These are phyloP conservation scores for Hyles vespertilio DNA, from an alignment of 1,140 invertebrate genomes.

Conservation along the genomic window DNA sequence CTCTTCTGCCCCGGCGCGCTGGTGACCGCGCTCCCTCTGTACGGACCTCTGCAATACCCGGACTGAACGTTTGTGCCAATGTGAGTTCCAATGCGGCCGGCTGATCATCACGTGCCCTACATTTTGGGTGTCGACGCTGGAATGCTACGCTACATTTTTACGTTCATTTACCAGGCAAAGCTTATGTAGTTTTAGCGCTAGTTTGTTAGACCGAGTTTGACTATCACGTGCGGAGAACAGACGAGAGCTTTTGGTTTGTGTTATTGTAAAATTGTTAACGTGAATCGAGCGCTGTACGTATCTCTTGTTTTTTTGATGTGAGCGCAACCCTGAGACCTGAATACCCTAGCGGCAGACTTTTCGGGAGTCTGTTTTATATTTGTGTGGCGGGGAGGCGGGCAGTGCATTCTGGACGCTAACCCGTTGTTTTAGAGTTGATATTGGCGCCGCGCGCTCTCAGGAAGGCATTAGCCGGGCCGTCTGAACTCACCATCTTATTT, in stretches of 20 bases:
- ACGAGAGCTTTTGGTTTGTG: too few species aligned
- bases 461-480: slow-evolving; percentile 61
- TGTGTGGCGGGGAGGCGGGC: slow-evolving; percentile 25
- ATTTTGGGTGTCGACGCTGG: slow-evolving; percentile 57
- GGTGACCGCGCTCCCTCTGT: too few species aligned
- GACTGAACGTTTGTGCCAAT: slow-evolving; percentile 63
- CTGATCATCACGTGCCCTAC: slow-evolving; percentile 63
- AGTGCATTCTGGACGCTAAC: slow-evolving; percentile 41
- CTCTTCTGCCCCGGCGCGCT: too few species aligned
- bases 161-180: slow-evolving; percentile 49
- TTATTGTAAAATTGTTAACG: too few species aligned
- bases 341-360: slow-evolving; percentile 34
- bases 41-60: slow-evolving; percentile 11
- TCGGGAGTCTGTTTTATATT: slow-evolving; percentile 40
- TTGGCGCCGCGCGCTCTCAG: slow-evolving; percentile 17
- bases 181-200: slow-evolving; percentile 39
- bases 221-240: slow-evolving; percentile 4
- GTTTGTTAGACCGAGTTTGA: slow-evolving; percentile 19
- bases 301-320: slow-evolving; percentile 4
- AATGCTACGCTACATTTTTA: slow-evolving; percentile 54
- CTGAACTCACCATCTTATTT: slow-evolving; percentile 67
- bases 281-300: neutral
- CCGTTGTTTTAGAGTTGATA: slow-evolving; percentile 31
- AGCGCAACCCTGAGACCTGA: slow-evolving; percentile 12
- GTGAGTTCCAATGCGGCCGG: slow-evolving; percentile 59